Evolutionary conservation across 2,888 invertebrate species (phyloP), one percentile per base, ranked within the genome.

Genomic region (Hypolimnas misippus): DNA sequence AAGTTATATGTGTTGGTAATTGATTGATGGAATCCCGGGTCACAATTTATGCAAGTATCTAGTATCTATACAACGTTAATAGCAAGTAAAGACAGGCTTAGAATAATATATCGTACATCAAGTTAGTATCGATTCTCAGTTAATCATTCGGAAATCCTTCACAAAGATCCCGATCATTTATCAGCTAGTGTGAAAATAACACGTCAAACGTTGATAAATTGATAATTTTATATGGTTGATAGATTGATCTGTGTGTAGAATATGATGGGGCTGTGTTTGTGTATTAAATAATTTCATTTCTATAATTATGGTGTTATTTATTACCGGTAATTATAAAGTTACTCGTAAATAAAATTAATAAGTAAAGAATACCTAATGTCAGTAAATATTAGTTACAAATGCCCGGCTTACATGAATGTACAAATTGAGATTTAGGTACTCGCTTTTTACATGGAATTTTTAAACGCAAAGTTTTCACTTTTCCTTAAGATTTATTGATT

Each of bases 131-230:
- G 49, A 29, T 49, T 49, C 29, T 25, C 25, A 49, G 29, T 49
- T 29, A 49, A 49, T 49, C 49, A 49, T 29, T 49, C 49, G 29
- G 49, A 51, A 17, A 51, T 53, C 53, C 35, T 52, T 21, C 53
- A 53, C 38, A 21, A 65, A 53, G 66, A 65, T 66, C 59, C 64
- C 65, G 59, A 57, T 62, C 70, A 73, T 73, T 73, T 67, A 73
- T 73, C 73, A 73, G 62, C 31, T 57, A 53, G 50, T 21, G 60
- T 58, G 66, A 64, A 69, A 69, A 60, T 35, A 53, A 44, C 44
- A 33, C 44, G 25, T 46, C 14, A 46, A 60, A 49, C 5, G 53
- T 44, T 19, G 51, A 51, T 59, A 33, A 14, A 52, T 35, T 42
- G 44, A 31, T 44, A 42, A 50, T 58, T 59, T 52, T 53, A 49